These are phyloP conservation scores for Bombus balteatus DNA, from an alignment of 1,140 invertebrate genomes.

Conservation along the genomic window DNA sequence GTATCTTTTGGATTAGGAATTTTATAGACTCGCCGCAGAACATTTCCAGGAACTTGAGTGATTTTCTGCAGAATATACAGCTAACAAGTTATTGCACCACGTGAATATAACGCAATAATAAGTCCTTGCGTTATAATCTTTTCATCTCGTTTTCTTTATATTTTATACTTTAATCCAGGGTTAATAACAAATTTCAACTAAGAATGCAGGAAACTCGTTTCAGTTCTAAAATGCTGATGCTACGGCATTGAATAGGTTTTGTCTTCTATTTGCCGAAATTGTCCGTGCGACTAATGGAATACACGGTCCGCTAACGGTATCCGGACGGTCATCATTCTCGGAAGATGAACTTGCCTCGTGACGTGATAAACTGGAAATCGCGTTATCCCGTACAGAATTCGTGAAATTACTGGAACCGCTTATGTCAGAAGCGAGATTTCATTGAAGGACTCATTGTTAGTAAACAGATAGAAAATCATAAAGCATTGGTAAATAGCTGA, in stretches of 20 bases:
- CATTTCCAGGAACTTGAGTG: background rate
- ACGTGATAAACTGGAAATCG: slow-evolving; percentile 52
- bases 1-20: too few species aligned
- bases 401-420: background rate
- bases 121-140: too few species aligned
- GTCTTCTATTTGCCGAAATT: background rate
- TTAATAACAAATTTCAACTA: background rate
- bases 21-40: background rate
- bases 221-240: background rate
- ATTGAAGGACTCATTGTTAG: too few species aligned
- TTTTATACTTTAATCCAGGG: background rate
- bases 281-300: slow-evolving; percentile 26
- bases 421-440: background rate
- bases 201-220: background rate
- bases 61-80: background rate
- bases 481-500: background rate
- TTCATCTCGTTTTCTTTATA: background rate
- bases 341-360: slow-evolving; percentile 39
- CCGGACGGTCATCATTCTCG: slow-evolving; percentile 13
- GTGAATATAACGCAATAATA: too few species aligned
- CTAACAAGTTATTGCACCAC: too few species aligned
- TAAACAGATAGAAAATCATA: background rate
- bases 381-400: slow-evolving; percentile 48
- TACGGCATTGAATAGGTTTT: background rate
- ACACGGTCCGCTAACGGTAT: slow-evolving; percentile 12